Base-by-base conservation (phyloP, 2,113 vertebrate species). In the Periophthalmus modestus region DNA sequence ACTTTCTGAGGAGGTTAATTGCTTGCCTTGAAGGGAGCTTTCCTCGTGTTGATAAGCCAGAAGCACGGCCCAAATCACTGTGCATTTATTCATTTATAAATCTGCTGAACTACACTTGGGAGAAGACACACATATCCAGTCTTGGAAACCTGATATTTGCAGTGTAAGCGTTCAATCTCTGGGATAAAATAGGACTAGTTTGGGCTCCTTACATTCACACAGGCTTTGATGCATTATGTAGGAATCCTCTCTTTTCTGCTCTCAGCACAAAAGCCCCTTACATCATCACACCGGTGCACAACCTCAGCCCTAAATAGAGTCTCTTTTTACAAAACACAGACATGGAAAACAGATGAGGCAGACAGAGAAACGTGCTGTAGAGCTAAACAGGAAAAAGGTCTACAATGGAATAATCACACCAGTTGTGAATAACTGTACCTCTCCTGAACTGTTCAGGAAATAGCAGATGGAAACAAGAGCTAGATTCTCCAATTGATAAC, bases 1-100 rank as follows among this genome's bases (percentile, higher is more conserved):
- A 34, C 24, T 68, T 72, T 71, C 69, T 54, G 21, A 76, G 48
- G 74, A 85, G 72, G 61, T 87, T 87, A 86, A 91, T 87, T 82
- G 77, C 71, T 69, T 78, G 71, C 75, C 77, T 82, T 76, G 54
- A 77, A 82, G 73, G 23, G 28, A 66, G 73, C 66, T 75, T 89
- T 69, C 75, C 70, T 78, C 77, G 50, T 39, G 70, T 54, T 0
- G 74, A 84, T 82, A 77, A 83, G 70, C 71, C 13, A 23, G 46
- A 79, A 68, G 43, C 23, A 68, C 58, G 16, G 12, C 34, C 15
- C 24, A 79, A 80, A 85, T 81, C 74, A 75, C 55, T 74, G 33
- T 36, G 62, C 19, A 16, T 54, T 59, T 19, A 73, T 58, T 72
- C 66, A 75, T 78, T 84, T 15, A 68, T 39, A 71, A 79, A 77